Base-by-base conservation (phyloP, 1,140 invertebrate genomes). In the Drosophila eugracilis region DNA sequence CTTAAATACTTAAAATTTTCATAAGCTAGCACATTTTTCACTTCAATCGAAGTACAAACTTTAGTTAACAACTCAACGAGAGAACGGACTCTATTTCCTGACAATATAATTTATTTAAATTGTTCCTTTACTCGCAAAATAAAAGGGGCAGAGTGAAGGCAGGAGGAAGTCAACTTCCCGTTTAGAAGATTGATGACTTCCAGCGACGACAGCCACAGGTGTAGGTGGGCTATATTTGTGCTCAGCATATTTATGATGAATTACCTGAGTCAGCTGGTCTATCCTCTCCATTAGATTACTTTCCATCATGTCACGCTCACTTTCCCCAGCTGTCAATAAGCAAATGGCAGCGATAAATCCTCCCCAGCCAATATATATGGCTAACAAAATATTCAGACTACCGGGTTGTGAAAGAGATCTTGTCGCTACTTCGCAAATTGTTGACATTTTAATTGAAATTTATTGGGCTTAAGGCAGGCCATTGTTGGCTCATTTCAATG, bases 291-390 rank as follows among this genome's bases (percentile, higher is more conserved):
- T 73, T 80, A 74, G 62, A 86, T 79, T 74, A 75, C 77, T 62
- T 78, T 83, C 80, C 79, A 83, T 62, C 67, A 53, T 75, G 70
- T 75, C 71, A 75, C 30, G 55, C 66, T 52, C 54, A 71, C 63
- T 75, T 75, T 74, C 71, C 71, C 58, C 58, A 70, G 67, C 81
- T 85, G 80, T 86, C 80, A 85, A 85, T 85, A 86, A 77, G 81
- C 81, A 86, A 85, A 85, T 85, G 73, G 53, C 42, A 42, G 73
- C 77, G 41, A 85, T 85, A 86, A 85, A 85, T 85, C 73, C 75
- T 57, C 32, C 21, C 22, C 41, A 12, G 19, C n/a, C 26, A 32
- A 55, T 52, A 37, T 26, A 21, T 1, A 12, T 7, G n/a, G 5
- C 15, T 47, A 66, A n/a, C n/a, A n/a, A n/a, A 24, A 65, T 42